These are phyloP conservation scores for Indicator maculatus DNA, from an alignment of 2,113 vertebrate genomes.

Conservation along the genomic window DNA sequence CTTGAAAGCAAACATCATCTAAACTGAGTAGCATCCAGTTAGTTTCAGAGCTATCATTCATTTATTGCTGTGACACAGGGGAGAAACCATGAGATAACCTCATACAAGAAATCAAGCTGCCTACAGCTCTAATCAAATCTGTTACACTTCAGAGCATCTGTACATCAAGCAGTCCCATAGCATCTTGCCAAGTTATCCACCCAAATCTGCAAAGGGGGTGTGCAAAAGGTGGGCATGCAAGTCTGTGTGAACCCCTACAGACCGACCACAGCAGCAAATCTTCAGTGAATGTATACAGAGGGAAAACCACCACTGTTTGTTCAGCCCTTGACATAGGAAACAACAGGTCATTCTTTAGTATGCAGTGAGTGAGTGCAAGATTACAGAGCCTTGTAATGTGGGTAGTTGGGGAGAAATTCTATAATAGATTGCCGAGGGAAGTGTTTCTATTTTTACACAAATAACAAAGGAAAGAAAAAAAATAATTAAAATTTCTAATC, in stretches of 20 bases:
- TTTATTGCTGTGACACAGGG: not conserved
- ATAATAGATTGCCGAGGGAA: not conserved
- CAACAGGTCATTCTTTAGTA: not conserved
- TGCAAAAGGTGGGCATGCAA: not conserved
- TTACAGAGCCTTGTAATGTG: not conserved
- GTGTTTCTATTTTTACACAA: not conserved
- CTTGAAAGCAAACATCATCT: not conserved
- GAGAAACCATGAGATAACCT: slow-evolving; percentile 8
- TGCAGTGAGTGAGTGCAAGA: not conserved
- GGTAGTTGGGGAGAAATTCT: not conserved
- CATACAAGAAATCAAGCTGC: not conserved
- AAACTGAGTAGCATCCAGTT: not conserved
- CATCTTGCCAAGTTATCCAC: not conserved
- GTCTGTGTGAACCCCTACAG: not conserved
- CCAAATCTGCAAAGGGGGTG: not conserved
- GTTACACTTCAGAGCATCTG: not conserved
- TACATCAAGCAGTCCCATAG: not conserved
- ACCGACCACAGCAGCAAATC: not conserved
- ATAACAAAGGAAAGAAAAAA: not conserved
- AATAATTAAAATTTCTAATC: too few relatives aligned
- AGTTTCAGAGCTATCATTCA: not conserved
- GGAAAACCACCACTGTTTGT: not conserved
- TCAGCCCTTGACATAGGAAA: not conserved
- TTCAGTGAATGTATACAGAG: not conserved
- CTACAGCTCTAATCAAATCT: not conserved